Conservation (phyloP, 2,888 invertebrate genomes). For the Monoplex corrugatus region DNA sequence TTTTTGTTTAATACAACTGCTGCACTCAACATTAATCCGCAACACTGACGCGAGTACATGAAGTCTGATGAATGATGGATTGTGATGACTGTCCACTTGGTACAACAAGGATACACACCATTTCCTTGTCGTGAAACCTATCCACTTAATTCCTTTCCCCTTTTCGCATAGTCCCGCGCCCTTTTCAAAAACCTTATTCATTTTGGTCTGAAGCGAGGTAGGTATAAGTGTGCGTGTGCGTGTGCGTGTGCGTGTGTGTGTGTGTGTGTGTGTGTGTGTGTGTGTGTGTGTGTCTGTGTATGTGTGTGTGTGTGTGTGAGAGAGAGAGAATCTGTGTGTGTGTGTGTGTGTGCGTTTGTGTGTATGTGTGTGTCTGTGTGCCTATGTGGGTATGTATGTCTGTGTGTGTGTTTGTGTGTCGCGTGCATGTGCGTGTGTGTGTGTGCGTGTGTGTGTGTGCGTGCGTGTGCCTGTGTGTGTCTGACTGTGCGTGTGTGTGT, state of each 20-base stretch:
- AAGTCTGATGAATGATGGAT: background rate
- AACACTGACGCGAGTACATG: background rate
- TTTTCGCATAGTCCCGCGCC: too few relatives aligned
- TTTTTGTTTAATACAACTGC: too few relatives aligned
- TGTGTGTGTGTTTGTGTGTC: too few relatives aligned
- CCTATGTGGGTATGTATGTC: too few relatives aligned
- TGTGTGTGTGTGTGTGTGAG: background rate
- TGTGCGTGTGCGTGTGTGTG: background rate
- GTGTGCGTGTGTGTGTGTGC: background rate
- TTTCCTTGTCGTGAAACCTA: background rate
- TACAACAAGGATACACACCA: background rate
- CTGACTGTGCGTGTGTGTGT: too few relatives aligned
- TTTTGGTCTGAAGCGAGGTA: too few relatives aligned
- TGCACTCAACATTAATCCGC: too few relatives aligned
- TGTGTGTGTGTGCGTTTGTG: constrained; percentile 14
- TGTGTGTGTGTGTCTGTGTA: background rate
- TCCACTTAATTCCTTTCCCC: too few relatives aligned
- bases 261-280: background rate
- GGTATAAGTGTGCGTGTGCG: background rate
- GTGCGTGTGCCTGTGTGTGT: too few relatives aligned
- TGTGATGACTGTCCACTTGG: background rate
- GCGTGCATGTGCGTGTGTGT: too few relatives aligned
- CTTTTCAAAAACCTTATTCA: too few relatives aligned
- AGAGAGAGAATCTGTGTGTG: background rate
- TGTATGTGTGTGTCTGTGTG: background rate